These are phyloP conservation scores for Mercenaria mercenaria DNA, from an alignment of 1,140 invertebrate species.

Conservation along the genomic window DNA sequence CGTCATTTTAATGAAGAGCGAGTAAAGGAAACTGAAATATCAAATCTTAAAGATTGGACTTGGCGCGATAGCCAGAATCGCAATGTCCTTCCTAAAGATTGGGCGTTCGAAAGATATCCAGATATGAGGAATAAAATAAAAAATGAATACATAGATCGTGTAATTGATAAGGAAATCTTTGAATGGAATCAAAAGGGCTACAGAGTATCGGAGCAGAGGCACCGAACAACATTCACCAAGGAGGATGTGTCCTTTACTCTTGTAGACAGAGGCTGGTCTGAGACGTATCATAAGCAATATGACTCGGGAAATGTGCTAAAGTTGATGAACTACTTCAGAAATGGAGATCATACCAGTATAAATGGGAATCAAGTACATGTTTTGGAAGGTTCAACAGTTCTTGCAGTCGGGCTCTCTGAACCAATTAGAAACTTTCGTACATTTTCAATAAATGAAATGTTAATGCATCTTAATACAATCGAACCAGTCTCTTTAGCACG, in stretches of 20 bases:
- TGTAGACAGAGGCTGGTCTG: background rate
- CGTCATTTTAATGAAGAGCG: background rate
- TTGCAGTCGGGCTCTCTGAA: background rate
- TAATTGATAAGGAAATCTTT: background rate
- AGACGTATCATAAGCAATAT: background rate
- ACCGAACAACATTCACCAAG: background rate
- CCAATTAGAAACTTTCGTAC: background rate
- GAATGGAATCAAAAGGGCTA: background rate
- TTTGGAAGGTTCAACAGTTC: conserved; percentile 2
- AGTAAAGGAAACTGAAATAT: background rate
- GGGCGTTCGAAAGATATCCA: background rate
- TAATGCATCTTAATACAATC: background rate
- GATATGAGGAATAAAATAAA: background rate
- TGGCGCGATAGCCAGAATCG: background rate
- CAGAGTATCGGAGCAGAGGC: background rate
- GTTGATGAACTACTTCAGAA: background rate
- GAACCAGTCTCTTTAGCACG: background rate
- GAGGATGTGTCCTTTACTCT: background rate
- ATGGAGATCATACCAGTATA: background rate
- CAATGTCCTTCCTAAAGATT: background rate
- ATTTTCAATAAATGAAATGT: background rate
- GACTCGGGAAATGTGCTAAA: background rate
- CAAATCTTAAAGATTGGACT: background rate
- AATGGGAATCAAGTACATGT: background rate
- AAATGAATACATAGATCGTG: background rate